Conservation (phyloP, 37 sponge, comb jelly and placozoan genomes). For the Eunapius fragilis region DNA sequence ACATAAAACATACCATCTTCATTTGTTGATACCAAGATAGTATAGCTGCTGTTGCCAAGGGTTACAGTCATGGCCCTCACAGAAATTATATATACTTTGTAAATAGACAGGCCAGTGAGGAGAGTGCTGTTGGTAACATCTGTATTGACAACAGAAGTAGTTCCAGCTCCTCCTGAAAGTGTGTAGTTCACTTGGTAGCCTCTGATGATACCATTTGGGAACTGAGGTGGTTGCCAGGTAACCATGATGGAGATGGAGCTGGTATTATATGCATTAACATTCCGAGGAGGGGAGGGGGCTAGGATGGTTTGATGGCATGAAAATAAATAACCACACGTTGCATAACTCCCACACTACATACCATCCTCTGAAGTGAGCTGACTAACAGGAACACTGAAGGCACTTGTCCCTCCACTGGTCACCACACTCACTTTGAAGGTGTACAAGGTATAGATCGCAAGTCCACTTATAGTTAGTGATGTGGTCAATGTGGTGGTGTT, state of each 20-base stretch:
- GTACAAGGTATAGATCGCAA: slow-evolving; percentile 8
- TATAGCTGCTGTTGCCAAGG: slow-evolving; percentile 3
- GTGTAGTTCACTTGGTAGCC: slow-evolving; percentile 22
- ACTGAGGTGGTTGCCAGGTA: slow-evolving; percentile 31
- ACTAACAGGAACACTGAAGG: neutral
- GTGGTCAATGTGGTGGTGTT: neutral
- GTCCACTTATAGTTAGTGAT: neutral
- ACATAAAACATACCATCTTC: neutral
- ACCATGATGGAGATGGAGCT: slow-evolving; percentile 19
- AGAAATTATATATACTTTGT: neutral
- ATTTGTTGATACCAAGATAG: neutral
- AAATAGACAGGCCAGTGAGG: slow-evolving; percentile 10
- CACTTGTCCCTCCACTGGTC: neutral
- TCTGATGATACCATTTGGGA: slow-evolving; percentile 47
- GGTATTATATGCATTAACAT: slow-evolving; percentile 5
- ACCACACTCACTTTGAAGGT: neutral
- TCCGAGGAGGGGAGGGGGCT: slow-evolving; percentile 47
- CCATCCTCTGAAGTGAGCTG: slow-evolving; percentile 2
- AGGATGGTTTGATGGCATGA: neutral
- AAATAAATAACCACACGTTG: neutral
- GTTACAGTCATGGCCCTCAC: slow-evolving; percentile 21
- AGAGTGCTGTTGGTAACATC: neutral
- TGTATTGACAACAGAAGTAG: neutral
- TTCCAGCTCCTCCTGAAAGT: neutral
- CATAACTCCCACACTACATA: neutral